Evolutionary conservation across 53 echinoderm and acorn worm species (phyloP), one percentile per base, ranked within the genome.

Genomic region (Actinopyga echinites): DNA sequence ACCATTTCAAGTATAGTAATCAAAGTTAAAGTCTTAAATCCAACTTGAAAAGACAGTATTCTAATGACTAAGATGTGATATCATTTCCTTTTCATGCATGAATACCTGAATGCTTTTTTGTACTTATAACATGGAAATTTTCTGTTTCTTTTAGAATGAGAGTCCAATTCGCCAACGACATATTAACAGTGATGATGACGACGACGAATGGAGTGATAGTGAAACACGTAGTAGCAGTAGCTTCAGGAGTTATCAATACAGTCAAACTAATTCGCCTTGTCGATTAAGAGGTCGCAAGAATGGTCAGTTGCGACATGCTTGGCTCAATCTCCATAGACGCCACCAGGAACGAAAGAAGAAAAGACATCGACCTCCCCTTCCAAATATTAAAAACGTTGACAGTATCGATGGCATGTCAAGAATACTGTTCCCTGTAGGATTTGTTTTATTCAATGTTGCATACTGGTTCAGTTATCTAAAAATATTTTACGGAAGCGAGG

Each of bases 401-500:
- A 88, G 69, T 20, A 87, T 99, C 17, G 99, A 99, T 75, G 85
- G 85, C 45, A 74, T 91, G 65, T 89, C 99, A 11, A 54, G 99
- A 20, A 89, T 99, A 36, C 8, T 94, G 22, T 99, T 99, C 65
- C 97, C 99, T 0, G n/a, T 36, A 12, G 63, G 80, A 7, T 99
- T 99, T 79, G 21, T 91, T 10, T 36, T 91, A 52, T 99, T 99
- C 85, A 99, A 99, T 55, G 74, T 99, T 25, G 82, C 90, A 37
- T 99, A 99, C 83, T 95, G 95, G 99, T 85, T 88, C 24, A 90
- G 90, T 66, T 99, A 99, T 86, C 87, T 99, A 17, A 88, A 85
- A 25, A 69, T 89, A 23, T 84, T 89, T 6, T 80, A 37, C 63
- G 31, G 32, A 32, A 77, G 54, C 5, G 32, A 31, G 15, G 21